Conservation (phyloP, 2,797 vertebrate species). For the Astyanax mexicanus region DNA sequence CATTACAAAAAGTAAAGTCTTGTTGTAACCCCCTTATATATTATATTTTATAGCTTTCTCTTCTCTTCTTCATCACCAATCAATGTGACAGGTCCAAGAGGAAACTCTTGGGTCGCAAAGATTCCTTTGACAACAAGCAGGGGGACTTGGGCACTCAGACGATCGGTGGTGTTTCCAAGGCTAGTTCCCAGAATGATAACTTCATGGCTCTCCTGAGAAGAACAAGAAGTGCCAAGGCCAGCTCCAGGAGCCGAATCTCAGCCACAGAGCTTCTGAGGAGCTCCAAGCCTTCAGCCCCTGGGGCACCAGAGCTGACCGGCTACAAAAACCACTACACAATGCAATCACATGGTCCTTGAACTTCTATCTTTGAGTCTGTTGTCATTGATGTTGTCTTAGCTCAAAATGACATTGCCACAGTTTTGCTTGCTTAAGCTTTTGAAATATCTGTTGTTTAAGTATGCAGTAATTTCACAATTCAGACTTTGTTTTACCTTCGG, state of each 20-base stretch:
- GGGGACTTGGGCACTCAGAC: conserved; percentile 57
- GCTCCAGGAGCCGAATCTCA: conserved; percentile 54
- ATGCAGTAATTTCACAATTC: conserved; percentile 11
- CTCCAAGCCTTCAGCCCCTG: conserved; percentile 47
- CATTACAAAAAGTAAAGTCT: neutral
- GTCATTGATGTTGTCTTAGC: conserved; percentile 7
- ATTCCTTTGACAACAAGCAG: conserved; percentile 74
- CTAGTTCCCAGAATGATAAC: conserved; percentile 61
- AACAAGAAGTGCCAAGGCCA: conserved; percentile 60
- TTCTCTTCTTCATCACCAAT: conserved; percentile 25
- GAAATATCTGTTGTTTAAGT: conserved; percentile 36
- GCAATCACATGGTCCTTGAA: conserved; percentile 52
- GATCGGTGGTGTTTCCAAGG: conserved; percentile 30
- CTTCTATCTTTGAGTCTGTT: neutral
- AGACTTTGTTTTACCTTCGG: conserved; percentile 29
- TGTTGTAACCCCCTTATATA: neutral
- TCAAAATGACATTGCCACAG: conserved; percentile 15
- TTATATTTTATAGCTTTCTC: neutral
- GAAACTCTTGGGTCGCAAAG: conserved; percentile 85
- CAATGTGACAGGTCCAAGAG: conserved; percentile 80
- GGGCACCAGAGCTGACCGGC: conserved; percentile 19
- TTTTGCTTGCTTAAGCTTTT: conserved; percentile 33
- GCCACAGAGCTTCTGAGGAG: conserved; percentile 64
- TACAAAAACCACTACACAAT: conserved; percentile 48
- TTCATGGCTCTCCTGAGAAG: conserved; percentile 66